Base-by-base conservation (phyloP, 2,113 vertebrate genomes). In the Mus pahari region DNA sequence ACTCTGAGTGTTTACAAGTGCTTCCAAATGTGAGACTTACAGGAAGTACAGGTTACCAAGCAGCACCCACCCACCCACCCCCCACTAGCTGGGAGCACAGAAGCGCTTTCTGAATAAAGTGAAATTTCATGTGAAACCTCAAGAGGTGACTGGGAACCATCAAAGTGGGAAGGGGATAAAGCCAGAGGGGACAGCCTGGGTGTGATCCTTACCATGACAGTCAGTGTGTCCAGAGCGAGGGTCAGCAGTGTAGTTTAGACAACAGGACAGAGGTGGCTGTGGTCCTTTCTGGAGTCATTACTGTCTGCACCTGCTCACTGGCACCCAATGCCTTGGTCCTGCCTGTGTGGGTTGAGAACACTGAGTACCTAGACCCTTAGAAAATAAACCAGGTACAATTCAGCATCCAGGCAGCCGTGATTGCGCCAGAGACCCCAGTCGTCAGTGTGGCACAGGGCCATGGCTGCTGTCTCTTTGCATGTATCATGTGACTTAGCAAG, bases 31-130 rank as follows among this genome's bases (percentile, higher is more conserved):
- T n/a, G 24, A 83, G 55, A 45, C 33, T 90, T 79, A 68, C 28
- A 42, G 17, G 45, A 84, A 45, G 36, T 74, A 2, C 39, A 36
- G 48, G 7, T 89, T 94, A 86, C 77, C 50, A 64, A 71, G 68
- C 58, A 70, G 74, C 92, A n/a, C 36, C 20, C 55, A n/a, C n/a
- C n/a, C n/a, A n/a, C n/a, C n/a, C n/a, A n/a, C n/a, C 3, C 5
- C 28, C 31, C 31, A 68, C 36, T 53, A 50, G 26, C 55, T 91
- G 20, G 13, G 31, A 71, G 9, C 33, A 62, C 10, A 66, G 50
- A 73, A 58, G 50, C 26, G 10, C 17, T 66, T 92, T 93, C 87
- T 79, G 24, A 53, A 60, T 55, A 78, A 91, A 97, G 66, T 50
- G 1, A 55, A 66, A 11, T 66, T 92, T 93, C n/a, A 31, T n/a